Base-by-base conservation (phyloP, 2,888 invertebrate species). In the Saturnia pavonia region DNA sequence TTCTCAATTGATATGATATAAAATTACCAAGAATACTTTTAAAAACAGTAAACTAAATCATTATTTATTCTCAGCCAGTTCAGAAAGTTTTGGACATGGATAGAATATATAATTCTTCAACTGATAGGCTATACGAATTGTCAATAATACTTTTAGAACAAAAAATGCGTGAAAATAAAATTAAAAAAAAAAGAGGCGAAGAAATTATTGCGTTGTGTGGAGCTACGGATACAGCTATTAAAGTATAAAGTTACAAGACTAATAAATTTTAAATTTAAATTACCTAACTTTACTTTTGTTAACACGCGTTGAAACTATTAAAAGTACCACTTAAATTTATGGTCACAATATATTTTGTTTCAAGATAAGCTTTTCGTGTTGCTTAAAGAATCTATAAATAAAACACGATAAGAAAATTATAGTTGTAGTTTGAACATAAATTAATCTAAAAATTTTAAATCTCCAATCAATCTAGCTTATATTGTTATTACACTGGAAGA, bases 341-440 rank as follows among this genome's bases (percentile, higher is more conserved):
- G 65, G 1, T 40, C 65, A 25, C 40, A 65, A 40, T 40, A 40
- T 65, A 65, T 65, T 65, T 65, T n/a, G 16, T 19, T 65, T 40
- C n/a, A 40, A 65, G 65, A 65, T 65, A 65, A 65, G 65, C 9
- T 40, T 34, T 65, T 65, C 65, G 65, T 65, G 65, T 22, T 65
- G 65, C 19, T 40, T 40, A n/a, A 57, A 57, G 9, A 40, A 40
- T 40, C 40, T n/a, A 65, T 65, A 65, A 65, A 65, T 65, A 40
- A 65, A 40, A 40, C 40, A 34, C 40, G 65, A 65, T 65, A 65
- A 65, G 65, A 65, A 40, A 60, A 60, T 60, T 65, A 65, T 19
- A 40, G 40, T 40, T 65, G 65, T 11, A 40, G 19, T 1, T n/a
- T 40, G 19, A 16, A 40, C n/a, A 65, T 65, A 65, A 40, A 40